phyloP scores from a whole-genome alignment of 2,113 vertebrate genomes.

The Potamarius usumacintae region DNA sequence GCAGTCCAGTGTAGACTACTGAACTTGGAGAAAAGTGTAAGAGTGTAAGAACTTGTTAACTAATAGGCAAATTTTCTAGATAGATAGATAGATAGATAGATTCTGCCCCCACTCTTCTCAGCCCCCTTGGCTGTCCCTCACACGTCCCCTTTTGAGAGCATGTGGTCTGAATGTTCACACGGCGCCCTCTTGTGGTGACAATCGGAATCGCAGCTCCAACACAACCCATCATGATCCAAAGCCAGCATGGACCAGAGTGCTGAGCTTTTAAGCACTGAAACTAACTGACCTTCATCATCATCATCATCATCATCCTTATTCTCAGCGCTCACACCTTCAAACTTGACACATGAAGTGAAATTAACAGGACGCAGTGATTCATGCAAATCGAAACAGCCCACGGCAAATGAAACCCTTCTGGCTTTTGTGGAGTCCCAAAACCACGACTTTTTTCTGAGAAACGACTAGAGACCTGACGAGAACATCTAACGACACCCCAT shows the following conservation, averaged over 20 bases:
- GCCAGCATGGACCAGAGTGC: not conserved
- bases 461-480: conserved; percentile 55
- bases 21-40: not conserved
- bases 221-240: not conserved
- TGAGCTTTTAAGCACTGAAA: not conserved
- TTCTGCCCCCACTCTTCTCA: not conserved
- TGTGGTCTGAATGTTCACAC: conserved; percentile 22
- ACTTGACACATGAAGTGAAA: conserved; percentile 40
- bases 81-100: no score
- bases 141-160: not conserved
- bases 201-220: conserved; percentile 40
- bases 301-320: not conserved
- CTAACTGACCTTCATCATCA: not conserved
- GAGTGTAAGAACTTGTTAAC: not conserved
- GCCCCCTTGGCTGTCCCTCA: not conserved
- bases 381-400: conserved; percentile 59
- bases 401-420: conserved; percentile 71
- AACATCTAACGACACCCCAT: conserved; percentile 62
- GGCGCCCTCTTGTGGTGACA: conserved; percentile 72
- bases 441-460: conserved; percentile 75
- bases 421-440: conserved; percentile 66
- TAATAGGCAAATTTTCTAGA: not conserved
- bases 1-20: no score
- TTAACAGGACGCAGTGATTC: conserved; percentile 58
- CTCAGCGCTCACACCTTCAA: not conserved